A percentile compares a stretch with the other conserved stretches of the same genome.
phyloP scores from a whole-genome alignment of 92 coral and sea anemone species.

The Epizoanthus illoricatus region DNA sequence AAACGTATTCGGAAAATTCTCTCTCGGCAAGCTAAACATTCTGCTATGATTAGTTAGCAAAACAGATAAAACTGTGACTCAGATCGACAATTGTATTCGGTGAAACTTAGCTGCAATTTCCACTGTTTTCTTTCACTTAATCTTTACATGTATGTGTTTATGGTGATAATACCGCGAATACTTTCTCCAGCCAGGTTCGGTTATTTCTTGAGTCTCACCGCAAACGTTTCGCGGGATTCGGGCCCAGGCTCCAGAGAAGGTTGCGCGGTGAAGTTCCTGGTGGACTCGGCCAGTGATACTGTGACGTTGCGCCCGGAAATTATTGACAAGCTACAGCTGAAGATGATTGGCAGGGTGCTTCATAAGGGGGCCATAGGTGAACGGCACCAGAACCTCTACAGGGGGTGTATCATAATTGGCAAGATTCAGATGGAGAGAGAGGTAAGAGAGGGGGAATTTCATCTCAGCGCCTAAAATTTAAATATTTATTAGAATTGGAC shows the following conservation, averaged over 20 bases:
- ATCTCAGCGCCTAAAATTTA: not conserved
- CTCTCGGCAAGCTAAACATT: too few relatives aligned
- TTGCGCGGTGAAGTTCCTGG: conserved; percentile 29
- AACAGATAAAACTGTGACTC: too few relatives aligned
- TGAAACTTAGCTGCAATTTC: too few relatives aligned
- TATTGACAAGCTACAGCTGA: conserved; percentile 23
- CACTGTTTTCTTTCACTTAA: too few relatives aligned
- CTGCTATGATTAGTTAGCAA: too few relatives aligned
- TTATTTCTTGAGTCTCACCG: conserved; percentile 21
- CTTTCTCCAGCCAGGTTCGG: conserved; percentile 30
- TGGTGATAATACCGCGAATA: not conserved
- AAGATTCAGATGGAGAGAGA: conserved; percentile 8
- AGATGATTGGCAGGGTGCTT: conserved; percentile 32
- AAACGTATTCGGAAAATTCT: too few relatives aligned
- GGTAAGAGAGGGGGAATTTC: not conserved
- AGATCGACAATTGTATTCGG: too few relatives aligned
- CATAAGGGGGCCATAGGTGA: conserved; percentile 34
- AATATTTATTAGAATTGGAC: too few relatives aligned
- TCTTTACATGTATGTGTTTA: too few relatives aligned
- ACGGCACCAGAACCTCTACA: conserved; percentile 19
- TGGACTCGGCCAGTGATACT: conserved; percentile 35
- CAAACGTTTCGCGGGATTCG: conserved; percentile 12
- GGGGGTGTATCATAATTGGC: conserved; percentile 24
- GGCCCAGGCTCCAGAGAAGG: not conserved
- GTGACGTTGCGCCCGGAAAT: conserved; percentile 15